These are phyloP conservation scores for Ceratina japonica DNA, from an alignment of 1,140 invertebrate genomes.

Conservation along the genomic window DNA sequence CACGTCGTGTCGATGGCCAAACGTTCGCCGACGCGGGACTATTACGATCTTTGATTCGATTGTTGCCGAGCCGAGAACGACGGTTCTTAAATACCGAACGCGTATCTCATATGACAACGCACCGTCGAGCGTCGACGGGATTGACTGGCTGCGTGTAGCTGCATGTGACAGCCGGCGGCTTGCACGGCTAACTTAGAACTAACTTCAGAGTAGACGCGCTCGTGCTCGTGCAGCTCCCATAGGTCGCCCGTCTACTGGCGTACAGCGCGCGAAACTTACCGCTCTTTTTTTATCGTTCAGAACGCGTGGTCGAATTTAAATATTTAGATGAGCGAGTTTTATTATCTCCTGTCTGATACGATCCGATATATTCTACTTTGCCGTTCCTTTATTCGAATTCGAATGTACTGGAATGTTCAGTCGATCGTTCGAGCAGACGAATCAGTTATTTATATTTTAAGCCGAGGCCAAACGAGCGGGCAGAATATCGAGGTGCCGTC, in stretches of 20 bases:
- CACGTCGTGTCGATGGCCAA: slow-evolving; percentile 17
- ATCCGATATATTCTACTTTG: too few relatives aligned
- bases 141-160: slow-evolving; percentile 50
- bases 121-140: slow-evolving; percentile 34
- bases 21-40: background rate
- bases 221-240: too few relatives aligned
- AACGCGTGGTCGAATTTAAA: too few relatives aligned
- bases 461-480: too few relatives aligned
- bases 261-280: background rate
- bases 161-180: slow-evolving; percentile 56
- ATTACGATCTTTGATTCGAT: too few relatives aligned
- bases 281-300: background rate
- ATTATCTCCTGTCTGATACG: too few relatives aligned
- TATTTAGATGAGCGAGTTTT: too few relatives aligned
- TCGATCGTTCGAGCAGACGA: too few relatives aligned
- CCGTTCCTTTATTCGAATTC: too few relatives aligned
- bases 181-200: slow-evolving; percentile 7
- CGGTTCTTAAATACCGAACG: background rate
- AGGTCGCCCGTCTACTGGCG: background rate
- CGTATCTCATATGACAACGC: slow-evolving; percentile 4
- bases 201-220: slow-evolving; percentile 15
- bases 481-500: too few relatives aligned
- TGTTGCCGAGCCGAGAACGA: background rate
- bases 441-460: too few relatives aligned
- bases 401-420: too few relatives aligned